Evolutionary conservation across 2,113 vertebrate genomes (phyloP), one percentile per base, ranked within the genome.

Genomic region (Carassius carassius): DNA sequence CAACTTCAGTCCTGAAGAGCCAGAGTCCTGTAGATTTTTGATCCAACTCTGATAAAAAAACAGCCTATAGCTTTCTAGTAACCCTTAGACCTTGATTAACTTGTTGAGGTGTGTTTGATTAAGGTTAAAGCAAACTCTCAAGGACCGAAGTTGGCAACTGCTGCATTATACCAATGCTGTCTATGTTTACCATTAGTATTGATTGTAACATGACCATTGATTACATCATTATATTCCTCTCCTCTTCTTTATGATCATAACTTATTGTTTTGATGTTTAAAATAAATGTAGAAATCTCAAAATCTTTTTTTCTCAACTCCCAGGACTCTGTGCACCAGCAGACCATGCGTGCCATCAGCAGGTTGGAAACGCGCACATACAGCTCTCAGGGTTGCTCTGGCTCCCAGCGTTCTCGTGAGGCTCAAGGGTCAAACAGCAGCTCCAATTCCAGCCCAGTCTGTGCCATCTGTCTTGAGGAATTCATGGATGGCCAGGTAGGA

Each of bases 401-500:
- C 0, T 91, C 88, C 0, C 94, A 94, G 89, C 92, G 86, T 44
- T 88, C 91, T 17, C 91, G 87, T 0, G 94, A 94, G 62, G 89
- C 92, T 81, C 89, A 90, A 85, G 97, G 96, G 73, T 96, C 97
- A 0, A 94, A 92, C 81, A 97, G 97, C 93, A 99, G 95, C 93
- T 98, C 97, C 91, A 96, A 95, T 89, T 99, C 98, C 0, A 93
- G 94, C 60, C 98, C 98, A 0, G 87, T 98, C 86, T 99, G 98
- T 44, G 98, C 98, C 8, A 96, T 99, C 90, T 99, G 98, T 87
- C 94, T 99, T 90, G 98, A 99, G 88, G 98, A 99, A 85, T 99
- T 99, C 91, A 94, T 94, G 17, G 97, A 99, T 21, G 98, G 98
- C 0, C 98, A 99, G 96, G 98, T 99, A 89, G 90, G 74, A 67